These are phyloP conservation scores for Branchinecta lynchi DNA, from an alignment of 1,140 invertebrate genomes.

Conservation along the genomic window DNA sequence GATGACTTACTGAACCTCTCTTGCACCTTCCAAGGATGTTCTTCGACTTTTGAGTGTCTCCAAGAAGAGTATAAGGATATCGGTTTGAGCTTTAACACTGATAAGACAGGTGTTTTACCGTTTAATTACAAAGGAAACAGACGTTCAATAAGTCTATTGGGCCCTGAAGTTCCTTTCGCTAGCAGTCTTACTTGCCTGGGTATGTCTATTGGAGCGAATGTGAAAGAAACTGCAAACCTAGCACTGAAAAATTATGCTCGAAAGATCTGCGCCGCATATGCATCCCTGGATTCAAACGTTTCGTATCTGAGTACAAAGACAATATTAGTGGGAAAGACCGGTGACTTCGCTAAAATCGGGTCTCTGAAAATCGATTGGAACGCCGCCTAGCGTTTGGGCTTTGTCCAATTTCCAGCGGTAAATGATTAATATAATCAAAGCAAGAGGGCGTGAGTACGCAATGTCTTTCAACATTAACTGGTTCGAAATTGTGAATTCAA, in stretches of 20 bases:
- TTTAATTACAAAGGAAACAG: constrained; percentile 10
- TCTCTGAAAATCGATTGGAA: too few relatives aligned
- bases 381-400: too few relatives aligned
- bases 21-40: constrained; percentile 9
- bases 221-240: too few relatives aligned
- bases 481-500: too few relatives aligned
- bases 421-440: too few relatives aligned
- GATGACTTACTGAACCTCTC: constrained; percentile 9
- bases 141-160: neutral
- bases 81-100: too few relatives aligned
- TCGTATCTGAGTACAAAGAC: constrained; percentile 9
- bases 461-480: too few relatives aligned
- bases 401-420: too few relatives aligned
- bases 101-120: neutral
- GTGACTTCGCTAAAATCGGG: too few relatives aligned
- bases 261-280: neutral
- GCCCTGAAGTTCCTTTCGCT: constrained; percentile 4
- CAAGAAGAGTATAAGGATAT: too few relatives aligned
- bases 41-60: constrained; percentile 5
- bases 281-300: constrained; percentile 1
- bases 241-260: neutral
- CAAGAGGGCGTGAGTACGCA: too few relatives aligned
- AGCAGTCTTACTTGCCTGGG: constrained; percentile 4
- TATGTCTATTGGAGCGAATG: constrained; percentile 4
- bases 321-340: too few relatives aligned